Evolutionary conservation across 2,113 vertebrate genomes (phyloP).

Genomic region (Anolis carolinensis): DNA sequence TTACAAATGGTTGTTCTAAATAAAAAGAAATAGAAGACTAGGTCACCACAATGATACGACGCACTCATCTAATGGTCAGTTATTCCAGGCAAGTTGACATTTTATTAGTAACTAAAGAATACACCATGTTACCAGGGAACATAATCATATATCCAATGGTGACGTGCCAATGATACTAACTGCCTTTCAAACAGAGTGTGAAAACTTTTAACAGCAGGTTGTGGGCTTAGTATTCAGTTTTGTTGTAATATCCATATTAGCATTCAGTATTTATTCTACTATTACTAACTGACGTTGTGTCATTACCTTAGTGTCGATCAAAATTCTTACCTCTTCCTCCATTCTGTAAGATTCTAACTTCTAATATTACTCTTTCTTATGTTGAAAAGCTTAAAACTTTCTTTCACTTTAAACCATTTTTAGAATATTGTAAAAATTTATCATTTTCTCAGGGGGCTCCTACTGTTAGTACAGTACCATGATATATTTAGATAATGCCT

Average conservation of each 20-base stretch:
- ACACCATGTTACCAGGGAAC: neutral
- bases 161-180: neutral
- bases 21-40: conserved; percentile 43
- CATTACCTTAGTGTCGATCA: neutral
- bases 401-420: neutral
- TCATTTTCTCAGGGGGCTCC: neutral
- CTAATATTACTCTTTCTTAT: neutral
- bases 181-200: neutral
- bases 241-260: too few species aligned
- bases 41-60: neutral
- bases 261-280: neutral
- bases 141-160: neutral
- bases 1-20: conserved; percentile 93
- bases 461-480: neutral
- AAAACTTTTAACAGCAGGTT: neutral
- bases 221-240: neutral
- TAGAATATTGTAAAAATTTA: neutral
- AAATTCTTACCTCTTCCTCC: neutral
- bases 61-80: conserved; percentile 22
- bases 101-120: neutral
- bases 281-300: neutral
- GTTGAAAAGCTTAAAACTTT: neutral
- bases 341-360: neutral
- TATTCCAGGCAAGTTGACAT: neutral
- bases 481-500: neutral